Evolutionary conservation across 2,113 vertebrate species (phyloP).

Genomic region (Bombycilla garrulus): DNA sequence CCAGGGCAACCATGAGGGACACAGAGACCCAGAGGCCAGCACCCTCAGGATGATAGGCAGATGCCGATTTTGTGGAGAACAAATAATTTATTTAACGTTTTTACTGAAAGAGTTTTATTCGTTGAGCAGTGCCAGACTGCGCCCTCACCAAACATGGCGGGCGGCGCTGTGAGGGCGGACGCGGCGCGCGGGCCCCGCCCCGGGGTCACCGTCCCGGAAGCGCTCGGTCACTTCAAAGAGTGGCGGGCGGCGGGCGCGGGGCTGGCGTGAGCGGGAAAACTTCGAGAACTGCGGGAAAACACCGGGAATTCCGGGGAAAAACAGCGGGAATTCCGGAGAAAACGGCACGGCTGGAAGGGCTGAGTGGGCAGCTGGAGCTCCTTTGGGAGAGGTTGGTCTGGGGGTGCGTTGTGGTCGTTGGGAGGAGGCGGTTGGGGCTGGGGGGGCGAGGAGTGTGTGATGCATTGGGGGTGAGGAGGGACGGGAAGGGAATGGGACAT

Average conservation of each 20-base stretch:
- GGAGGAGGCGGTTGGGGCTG: background rate
- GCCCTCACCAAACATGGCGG: background rate
- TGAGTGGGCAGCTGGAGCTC: background rate
- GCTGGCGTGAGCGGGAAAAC: background rate
- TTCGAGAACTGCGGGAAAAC: no score
- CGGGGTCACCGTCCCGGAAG: background rate
- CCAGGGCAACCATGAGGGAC: no score
- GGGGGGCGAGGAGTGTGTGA: no score
- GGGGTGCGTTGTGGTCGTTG: background rate
- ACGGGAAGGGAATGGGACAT: background rate
- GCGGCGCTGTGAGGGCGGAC: background rate
- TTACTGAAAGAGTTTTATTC: no score
- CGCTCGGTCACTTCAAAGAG: background rate
- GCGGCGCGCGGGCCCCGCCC: background rate
- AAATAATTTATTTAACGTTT: no score
- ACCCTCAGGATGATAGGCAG: no score
- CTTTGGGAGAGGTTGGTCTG: rapidly evolving
- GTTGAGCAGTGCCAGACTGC: no score
- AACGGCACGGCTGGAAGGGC: background rate
- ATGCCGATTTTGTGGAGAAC: rapidly evolving
- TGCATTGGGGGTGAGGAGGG: no score
- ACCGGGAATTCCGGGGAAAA: background rate
- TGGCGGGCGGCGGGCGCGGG: background rate
- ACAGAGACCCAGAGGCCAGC: no score
- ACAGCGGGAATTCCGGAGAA: background rate